Evolutionary conservation across 1,140 invertebrate species (phyloP).

Genomic region (Phenacoccus solenopsis): DNA sequence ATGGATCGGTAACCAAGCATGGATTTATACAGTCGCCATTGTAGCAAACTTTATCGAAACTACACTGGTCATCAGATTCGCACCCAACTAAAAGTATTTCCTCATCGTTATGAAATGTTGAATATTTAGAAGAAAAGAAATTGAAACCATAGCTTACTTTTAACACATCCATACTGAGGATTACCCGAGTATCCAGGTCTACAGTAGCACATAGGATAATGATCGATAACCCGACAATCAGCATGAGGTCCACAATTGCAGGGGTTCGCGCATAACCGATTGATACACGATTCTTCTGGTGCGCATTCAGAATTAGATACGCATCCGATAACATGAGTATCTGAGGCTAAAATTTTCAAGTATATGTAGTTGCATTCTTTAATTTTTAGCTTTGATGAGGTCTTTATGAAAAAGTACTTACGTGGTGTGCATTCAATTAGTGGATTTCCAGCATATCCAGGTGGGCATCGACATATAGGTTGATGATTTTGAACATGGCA

Average conservation of each 20-base stretch:
- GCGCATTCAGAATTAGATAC: constrained; percentile 65
- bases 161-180: constrained; percentile 61
- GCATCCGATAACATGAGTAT: constrained; percentile 45
- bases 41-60: constrained; percentile 60
- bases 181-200: constrained; percentile 65
- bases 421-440: constrained; percentile 23
- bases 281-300: constrained; percentile 63
- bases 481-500: constrained; percentile 62
- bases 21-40: constrained; percentile 68
- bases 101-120: constrained; percentile 30
- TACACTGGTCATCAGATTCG: constrained; percentile 63
- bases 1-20: constrained; percentile 61
- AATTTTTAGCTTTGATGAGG: not conserved
- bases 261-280: constrained; percentile 60
- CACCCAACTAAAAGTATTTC: constrained; percentile 66
- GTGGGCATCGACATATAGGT: constrained; percentile 65
- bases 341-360: constrained; percentile 33
- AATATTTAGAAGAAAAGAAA: not conserved
- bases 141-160: constrained; percentile 39
- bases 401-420: constrained; percentile 9
- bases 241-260: constrained; percentile 73
- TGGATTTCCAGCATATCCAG: constrained; percentile 61
- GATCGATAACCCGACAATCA: constrained; percentile 61
- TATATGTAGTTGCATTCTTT: no score
- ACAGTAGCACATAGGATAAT: constrained; percentile 70